A percentile compares a stretch with the other conserved stretches of the same genome.
Conservation (phyloP, 2,797 vertebrate species). For the Alectoris magna region DNA sequence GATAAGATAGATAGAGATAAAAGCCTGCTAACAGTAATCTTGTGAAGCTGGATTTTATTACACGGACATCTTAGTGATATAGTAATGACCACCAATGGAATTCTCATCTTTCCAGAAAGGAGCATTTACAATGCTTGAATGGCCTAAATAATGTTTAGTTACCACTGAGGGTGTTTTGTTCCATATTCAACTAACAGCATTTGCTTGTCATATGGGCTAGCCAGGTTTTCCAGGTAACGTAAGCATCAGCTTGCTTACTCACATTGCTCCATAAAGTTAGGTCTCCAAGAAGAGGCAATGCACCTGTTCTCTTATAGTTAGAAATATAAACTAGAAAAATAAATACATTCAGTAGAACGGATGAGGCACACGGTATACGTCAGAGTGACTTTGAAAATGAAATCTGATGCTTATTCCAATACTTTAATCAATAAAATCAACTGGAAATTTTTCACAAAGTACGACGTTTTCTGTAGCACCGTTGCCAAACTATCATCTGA, state of each 20-base stretch:
- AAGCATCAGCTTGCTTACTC: neutral
- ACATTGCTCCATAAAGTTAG: neutral
- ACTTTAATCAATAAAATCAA: constrained; percentile 54
- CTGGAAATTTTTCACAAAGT: constrained; percentile 7
- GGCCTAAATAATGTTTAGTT: neutral
- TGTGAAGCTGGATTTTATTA: neutral
- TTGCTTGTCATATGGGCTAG: neutral
- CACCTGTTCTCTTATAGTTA: neutral
- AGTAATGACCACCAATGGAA: neutral
- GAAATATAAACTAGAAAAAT: neutral
- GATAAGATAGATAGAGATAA: accelerated
- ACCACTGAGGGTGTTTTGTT: neutral
- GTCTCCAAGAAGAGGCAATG: neutral
- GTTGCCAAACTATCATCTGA: neutral
- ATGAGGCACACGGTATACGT: neutral
- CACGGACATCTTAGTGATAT: neutral
- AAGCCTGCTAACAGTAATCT: neutral
- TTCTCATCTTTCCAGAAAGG: neutral
- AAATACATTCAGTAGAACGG: neutral
- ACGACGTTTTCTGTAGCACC: neutral
- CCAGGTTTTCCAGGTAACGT: neutral
- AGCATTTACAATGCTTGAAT: accelerated
- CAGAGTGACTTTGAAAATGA: neutral
- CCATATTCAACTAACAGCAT: neutral
- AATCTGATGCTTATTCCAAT: neutral